Evolutionary conservation across 64 coral and sea anemone genomes (phyloP).

Genomic region (Stylophora pistillata): DNA sequence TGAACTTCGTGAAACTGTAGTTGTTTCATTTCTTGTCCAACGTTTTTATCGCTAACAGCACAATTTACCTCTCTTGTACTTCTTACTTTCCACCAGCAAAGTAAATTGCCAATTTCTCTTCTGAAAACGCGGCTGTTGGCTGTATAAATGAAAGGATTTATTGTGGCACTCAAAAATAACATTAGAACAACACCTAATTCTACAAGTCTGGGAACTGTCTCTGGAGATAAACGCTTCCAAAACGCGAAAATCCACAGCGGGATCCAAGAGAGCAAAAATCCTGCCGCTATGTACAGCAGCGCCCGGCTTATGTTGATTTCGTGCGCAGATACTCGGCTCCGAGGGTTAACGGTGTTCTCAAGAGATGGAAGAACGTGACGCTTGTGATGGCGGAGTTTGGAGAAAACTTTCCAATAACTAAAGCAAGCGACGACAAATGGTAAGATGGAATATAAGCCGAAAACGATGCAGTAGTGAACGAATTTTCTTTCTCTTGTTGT

Average conservation of each 20-base stretch:
- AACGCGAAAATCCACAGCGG: neutral
- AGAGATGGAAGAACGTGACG: neutral
- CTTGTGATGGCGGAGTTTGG: neutral
- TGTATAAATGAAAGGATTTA: conserved; percentile 21
- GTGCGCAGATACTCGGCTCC: neutral
- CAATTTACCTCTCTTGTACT: neutral
- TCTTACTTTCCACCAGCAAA: conserved; percentile 9
- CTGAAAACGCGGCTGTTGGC: neutral
- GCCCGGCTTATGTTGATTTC: neutral
- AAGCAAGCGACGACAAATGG: neutral
- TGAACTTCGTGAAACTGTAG: neutral
- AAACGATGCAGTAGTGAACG: neutral
- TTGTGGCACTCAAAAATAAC: conserved; percentile 3
- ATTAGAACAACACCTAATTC: neutral
- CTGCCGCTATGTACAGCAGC: neutral
- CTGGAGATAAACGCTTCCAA: neutral
- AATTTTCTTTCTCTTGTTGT: neutral
- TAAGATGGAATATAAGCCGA: neutral
- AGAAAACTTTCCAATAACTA: neutral
- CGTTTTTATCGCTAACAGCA: neutral
- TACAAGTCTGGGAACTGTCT: conserved; percentile 14
- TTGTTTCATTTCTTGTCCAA: neutral
- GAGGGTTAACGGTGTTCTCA: neutral
- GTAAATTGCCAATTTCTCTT: neutral
- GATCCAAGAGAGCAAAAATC: conserved; percentile 15